Conservation (phyloP, 1,140 invertebrate species). For the Agrypnia vestita region DNA sequence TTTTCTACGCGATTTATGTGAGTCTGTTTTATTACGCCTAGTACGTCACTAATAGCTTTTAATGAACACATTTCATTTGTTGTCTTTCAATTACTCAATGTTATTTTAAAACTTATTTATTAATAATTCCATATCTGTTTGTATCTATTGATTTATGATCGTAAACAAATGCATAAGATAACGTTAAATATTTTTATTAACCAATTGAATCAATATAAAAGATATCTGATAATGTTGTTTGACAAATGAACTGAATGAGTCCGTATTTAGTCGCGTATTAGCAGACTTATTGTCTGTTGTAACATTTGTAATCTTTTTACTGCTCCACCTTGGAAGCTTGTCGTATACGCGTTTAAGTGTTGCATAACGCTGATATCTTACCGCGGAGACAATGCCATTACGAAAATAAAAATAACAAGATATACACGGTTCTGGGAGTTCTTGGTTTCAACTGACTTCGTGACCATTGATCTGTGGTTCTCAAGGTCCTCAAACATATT, state of each 20-base stretch:
- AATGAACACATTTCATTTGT: too few species aligned
- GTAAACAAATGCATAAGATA: not conserved
- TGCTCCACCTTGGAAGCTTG: constrained; percentile 1
- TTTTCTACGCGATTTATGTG: too few species aligned
- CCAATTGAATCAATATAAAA: too few species aligned
- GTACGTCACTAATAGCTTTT: too few species aligned
- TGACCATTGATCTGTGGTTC: constrained; percentile 18
- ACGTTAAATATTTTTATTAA: too few species aligned
- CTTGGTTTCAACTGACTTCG: constrained; percentile 6
- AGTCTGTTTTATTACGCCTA: too few species aligned
- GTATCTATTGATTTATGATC: not conserved
- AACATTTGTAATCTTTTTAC: not conserved
- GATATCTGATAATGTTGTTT: not conserved
- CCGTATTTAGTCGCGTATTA: constrained; percentile 3
- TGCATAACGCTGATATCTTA: not conserved
- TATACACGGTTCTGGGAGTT: not conserved
- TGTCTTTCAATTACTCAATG: too few species aligned
- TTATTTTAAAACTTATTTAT: too few species aligned
- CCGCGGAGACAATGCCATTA: constrained; percentile 15
- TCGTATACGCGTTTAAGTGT: constrained; percentile 1
- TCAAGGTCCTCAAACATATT: constrained; percentile 18
- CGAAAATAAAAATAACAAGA: not conserved
- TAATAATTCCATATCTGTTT: not conserved
- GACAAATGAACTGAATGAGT: constrained; percentile 6
- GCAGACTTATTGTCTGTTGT: constrained; percentile 1